A percentile compares a stretch with the other conserved stretches of the same genome.
These are phyloP conservation scores for Hirudo medicinalis DNA, from an alignment of 1,140 invertebrate species.

Conservation along the genomic window DNA sequence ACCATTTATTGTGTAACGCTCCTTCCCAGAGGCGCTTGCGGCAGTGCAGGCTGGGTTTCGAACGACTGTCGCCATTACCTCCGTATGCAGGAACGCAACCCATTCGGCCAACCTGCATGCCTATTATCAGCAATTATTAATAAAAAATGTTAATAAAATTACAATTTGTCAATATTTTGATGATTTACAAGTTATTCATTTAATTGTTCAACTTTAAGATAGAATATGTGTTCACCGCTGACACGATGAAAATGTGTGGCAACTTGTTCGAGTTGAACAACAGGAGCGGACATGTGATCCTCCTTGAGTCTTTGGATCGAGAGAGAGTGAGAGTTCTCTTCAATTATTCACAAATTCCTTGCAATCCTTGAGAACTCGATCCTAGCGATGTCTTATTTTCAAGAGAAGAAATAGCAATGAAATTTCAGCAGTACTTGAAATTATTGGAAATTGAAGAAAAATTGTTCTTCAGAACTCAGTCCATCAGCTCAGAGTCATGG, in stretches of 20 bases:
- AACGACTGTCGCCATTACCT: too few relatives aligned
- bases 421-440: slow-evolving; percentile 26
- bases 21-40: too few relatives aligned
- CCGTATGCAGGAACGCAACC: too few relatives aligned
- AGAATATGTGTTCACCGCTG: slow-evolving; percentile 57
- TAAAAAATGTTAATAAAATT: background rate
- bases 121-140: background rate
- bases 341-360: background rate
- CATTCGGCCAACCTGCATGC: too few relatives aligned
- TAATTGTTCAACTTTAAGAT: background rate
- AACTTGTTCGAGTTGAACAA: slow-evolving; percentile 49
- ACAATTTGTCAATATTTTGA: background rate
- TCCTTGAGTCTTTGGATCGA: background rate
- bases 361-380: background rate
- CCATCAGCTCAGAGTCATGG: slow-evolving; percentile 30
- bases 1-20: too few relatives aligned
- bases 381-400: background rate
- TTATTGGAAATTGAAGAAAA: slow-evolving; percentile 25
- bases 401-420: slow-evolving; percentile 31
- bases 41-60: too few relatives aligned
- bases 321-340: background rate
- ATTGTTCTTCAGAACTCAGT: slow-evolving; percentile 26
- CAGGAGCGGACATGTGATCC: slow-evolving; percentile 25
- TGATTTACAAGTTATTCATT: background rate
- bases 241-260: slow-evolving; percentile 50